phyloP scores from a whole-genome alignment of 2,797 vertebrate species.

The Potorous gilbertii region DNA sequence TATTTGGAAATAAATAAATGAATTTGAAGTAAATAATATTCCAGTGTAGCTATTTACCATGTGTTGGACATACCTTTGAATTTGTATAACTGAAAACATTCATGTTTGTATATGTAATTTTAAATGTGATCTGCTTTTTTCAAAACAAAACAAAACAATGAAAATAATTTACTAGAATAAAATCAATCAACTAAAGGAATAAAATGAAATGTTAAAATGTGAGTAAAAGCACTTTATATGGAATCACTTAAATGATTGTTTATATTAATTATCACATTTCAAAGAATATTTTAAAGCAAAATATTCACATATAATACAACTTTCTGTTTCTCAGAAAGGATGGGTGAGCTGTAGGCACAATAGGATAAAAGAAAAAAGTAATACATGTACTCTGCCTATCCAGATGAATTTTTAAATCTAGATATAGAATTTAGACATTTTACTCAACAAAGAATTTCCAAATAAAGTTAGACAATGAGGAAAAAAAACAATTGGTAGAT shows the following conservation, averaged over 20 bases:
- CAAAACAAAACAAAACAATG: constrained; percentile 50
- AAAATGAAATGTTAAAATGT: not conserved
- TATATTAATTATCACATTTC: constrained; percentile 26
- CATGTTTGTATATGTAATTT: constrained; percentile 39
- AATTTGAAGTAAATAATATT: constrained; percentile 46
- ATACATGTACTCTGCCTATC: not conserved
- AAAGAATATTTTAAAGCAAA: constrained; percentile 9
- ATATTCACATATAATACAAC: not conserved
- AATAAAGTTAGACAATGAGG: constrained; percentile 22
- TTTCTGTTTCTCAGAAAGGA: not conserved
- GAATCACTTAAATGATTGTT: constrained; percentile 31
- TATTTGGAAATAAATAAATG: not conserved
- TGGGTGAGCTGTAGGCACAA: not conserved
- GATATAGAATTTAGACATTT: constrained; percentile 11
- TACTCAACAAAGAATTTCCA: constrained; percentile 20
- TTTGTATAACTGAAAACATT: constrained; percentile 41
- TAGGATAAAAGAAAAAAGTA: not conserved
- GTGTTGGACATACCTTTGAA: constrained; percentile 37
- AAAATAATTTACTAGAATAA: constrained; percentile 35
- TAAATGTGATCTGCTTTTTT: constrained; percentile 41
- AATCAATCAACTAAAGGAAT: constrained; percentile 23
- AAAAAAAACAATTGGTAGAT: constrained; percentile 14
- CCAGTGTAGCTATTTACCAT: constrained; percentile 39
- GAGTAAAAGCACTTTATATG: constrained; percentile 36
- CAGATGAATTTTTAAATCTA: constrained; percentile 38